A percentile compares a stretch with the other conserved stretches of the same genome.
phyloP scores from a whole-genome alignment of 2,888 invertebrate species.

The Andrena flavipes region DNA sequence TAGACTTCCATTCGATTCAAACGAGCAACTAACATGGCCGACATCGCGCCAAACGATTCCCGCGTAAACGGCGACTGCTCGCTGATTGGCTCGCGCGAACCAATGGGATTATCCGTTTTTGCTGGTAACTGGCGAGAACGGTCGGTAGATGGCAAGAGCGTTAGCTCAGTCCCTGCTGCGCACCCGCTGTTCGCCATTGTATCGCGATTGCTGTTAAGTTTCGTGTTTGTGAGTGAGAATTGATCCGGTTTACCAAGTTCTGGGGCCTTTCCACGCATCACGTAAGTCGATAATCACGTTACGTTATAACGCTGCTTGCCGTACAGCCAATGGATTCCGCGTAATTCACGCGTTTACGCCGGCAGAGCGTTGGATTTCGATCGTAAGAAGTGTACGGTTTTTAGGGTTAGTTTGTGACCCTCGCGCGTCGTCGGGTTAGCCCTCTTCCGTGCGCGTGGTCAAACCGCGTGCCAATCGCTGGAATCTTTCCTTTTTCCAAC shows the following conservation, averaged over 20 bases:
- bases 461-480: slow-evolving; percentile 41
- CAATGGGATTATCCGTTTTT: slow-evolving; percentile 44
- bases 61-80: slow-evolving; percentile 59
- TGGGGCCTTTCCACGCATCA: slow-evolving; percentile 46
- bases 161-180: slow-evolving; percentile 67
- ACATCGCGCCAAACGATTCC: slow-evolving; percentile 51
- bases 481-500: not conserved
- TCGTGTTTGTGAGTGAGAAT: slow-evolving; percentile 78
- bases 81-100: slow-evolving; percentile 53
- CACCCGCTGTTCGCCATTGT: slow-evolving; percentile 81
- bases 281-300: slow-evolving; percentile 66
- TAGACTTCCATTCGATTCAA: not conserved
- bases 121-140: not conserved
- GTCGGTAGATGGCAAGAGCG: slow-evolving; percentile 71
- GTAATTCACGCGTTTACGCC: not conserved
- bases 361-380: slow-evolving; percentile 15
- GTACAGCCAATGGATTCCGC: not conserved
- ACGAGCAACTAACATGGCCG: slow-evolving; percentile 47
- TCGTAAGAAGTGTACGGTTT: slow-evolving; percentile 54
- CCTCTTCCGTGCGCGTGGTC: slow-evolving; percentile 73
- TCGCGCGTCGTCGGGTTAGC: slow-evolving; percentile 70
- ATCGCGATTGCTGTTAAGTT: slow-evolving; percentile 77
- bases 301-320: not conserved
- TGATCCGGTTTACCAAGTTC: slow-evolving; percentile 71
- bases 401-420: slow-evolving; percentile 76